Evolutionary conservation across 2,888 invertebrate species (phyloP).

Genomic region (Aquatica leii): DNA sequence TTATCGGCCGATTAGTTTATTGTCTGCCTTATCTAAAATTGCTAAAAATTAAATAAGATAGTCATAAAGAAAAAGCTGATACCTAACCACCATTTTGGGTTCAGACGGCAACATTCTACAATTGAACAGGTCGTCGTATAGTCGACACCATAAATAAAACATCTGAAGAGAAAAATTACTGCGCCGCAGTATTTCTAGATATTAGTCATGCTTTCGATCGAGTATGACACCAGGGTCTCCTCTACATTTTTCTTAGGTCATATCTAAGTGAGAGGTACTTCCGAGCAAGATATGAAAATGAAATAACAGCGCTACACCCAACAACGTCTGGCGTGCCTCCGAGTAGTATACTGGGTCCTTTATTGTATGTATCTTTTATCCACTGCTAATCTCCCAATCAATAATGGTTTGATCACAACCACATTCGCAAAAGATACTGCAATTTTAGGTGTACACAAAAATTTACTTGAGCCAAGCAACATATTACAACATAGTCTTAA

Average conservation of each 20-base stretch:
- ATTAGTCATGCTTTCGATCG: neutral
- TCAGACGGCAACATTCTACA: conserved; percentile 2
- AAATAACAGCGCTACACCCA: neutral
- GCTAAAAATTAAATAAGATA: neutral
- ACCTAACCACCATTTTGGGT: neutral
- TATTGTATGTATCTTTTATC: conserved; percentile 10
- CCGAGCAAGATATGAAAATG: too few relatives aligned
- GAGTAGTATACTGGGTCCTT: conserved; percentile 4
- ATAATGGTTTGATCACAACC: too few relatives aligned
- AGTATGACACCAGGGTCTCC: neutral
- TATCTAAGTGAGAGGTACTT: too few relatives aligned
- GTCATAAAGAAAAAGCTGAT: neutral
- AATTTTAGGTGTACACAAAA: neutral
- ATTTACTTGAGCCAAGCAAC: neutral
- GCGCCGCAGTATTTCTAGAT: neutral
- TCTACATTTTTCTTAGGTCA: conserved; percentile 14
- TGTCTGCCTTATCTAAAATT: neutral
- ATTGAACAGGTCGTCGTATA: neutral
- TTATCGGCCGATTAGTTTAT: too few relatives aligned
- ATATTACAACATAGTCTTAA: neutral
- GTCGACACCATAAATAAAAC: conserved; percentile 3
- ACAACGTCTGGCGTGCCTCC: conserved; percentile 1
- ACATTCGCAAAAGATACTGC: too few relatives aligned
- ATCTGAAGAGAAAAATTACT: neutral
- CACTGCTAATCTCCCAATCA: conserved; percentile 11